Base-by-base conservation (phyloP, 2,888 invertebrate genomes). In the Malthinus flaveolus region DNA sequence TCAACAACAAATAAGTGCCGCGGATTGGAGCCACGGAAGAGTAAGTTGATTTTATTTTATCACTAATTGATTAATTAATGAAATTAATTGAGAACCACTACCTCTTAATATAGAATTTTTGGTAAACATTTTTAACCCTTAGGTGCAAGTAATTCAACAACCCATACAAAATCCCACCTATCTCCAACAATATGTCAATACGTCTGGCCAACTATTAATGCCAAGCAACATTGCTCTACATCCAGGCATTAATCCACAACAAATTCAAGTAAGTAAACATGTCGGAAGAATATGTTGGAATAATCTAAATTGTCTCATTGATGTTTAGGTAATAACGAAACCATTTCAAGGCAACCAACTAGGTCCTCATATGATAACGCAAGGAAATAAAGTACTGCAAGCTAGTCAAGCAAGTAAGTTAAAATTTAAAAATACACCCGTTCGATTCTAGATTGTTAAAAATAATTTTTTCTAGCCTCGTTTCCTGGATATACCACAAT, bases 141-240 rank as follows among this genome's bases (percentile, higher is more conserved):
- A 81, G 76, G 88, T 94, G 32, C 93, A 94, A 75, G 88, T 94
- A 15, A 91, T 94, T 68, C 91, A 91, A 74, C 93, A 91, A 70
- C 90, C 90, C 1, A 76, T 90, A 47, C 89, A 90, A 75, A 90
- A 85, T 76, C 85, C 83, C 44, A 85, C 89, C 1, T 92, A 93
- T 72, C 78, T 93, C 48, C 91, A 88, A 71, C 91, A 91, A 73
- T 94, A 62, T 92, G 91, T n/a, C 77, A 90, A 90, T 73, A 85
- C 90, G 0, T 92, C 90, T 72, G 91, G 89, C 0, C 87, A 88
- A 31, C 78, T 94, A 59, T 77, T 95, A 23, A 91, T 94, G 86
- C 91, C 92, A 0, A 87, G 92, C 1, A 89, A 89, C 75, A 85
- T 90, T 61, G 85, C 88, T 1, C 82, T 93, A 6, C 84, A 93